Evolutionary conservation across 2,888 invertebrate genomes (phyloP).

Genomic region (Bombylius discolor): DNA sequence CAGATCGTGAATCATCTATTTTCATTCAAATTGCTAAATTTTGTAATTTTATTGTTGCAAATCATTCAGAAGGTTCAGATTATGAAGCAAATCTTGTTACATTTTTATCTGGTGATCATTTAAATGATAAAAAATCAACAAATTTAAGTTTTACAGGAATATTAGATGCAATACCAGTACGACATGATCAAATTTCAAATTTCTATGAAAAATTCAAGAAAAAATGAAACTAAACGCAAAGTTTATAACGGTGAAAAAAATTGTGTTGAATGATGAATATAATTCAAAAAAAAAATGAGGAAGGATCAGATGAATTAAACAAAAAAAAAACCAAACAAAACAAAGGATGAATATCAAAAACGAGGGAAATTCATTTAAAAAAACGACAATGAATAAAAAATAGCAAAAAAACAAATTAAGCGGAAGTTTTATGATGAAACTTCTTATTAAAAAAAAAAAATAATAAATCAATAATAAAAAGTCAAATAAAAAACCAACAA

Average conservation of each 20-base stretch:
- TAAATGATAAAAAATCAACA: constrained; percentile 30
- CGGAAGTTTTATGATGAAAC: not conserved
- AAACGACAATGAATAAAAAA: too few species aligned
- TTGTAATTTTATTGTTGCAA: constrained; percentile 34
- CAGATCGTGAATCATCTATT: constrained; percentile 34
- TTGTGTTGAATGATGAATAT: constrained; percentile 1
- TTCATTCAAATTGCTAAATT: constrained; percentile 36
- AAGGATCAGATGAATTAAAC: not conserved
- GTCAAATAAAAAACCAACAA: not conserved
- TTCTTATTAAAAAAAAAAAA: not conserved
- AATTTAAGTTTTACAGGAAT: constrained; percentile 65
- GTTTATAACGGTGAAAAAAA: not conserved
- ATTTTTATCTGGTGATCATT: constrained; percentile 53
- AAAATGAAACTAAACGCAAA: constrained; percentile 32
- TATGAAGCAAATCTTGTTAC: constrained; percentile 50
- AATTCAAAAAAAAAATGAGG: not conserved
- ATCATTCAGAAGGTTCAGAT: constrained; percentile 40
- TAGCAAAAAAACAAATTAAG: not conserved
- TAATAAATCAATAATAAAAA: not conserved
- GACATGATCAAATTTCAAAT: constrained; percentile 65
- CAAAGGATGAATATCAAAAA: not conserved
- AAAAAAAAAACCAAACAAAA: not conserved
- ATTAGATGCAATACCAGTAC: constrained; percentile 66
- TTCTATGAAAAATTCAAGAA: constrained; percentile 81
- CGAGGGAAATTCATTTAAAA: not conserved